Percentiles rank a stretch among this genome's conserved stretches.
Conservation (phyloP, 2,113 vertebrate genomes). For the Atractosteus spatula region DNA sequence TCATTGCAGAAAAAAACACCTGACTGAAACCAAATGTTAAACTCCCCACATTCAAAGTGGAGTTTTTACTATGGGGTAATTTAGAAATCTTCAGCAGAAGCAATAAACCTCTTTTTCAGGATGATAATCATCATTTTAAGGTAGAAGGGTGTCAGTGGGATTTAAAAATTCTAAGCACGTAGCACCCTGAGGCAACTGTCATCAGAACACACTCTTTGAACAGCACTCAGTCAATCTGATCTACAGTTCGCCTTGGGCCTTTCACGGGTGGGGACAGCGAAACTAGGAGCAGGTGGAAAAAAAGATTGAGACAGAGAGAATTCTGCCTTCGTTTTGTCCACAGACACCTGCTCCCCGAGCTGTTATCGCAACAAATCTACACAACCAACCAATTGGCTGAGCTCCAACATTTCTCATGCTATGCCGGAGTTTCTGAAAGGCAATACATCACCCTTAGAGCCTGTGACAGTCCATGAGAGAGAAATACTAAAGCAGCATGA, state of each 20-base stretch:
- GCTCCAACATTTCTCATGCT: background rate
- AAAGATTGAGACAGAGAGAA: constrained; percentile 12
- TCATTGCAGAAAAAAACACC: no score
- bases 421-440: background rate
- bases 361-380: background rate
- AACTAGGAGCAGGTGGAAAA: constrained; percentile 9
- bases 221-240: constrained; percentile 35
- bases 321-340: constrained; percentile 3
- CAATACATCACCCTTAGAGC: background rate
- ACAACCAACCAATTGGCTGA: background rate
- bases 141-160: constrained; percentile 43
- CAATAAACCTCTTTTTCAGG: no score
- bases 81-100: no score
- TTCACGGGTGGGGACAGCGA: constrained; percentile 1
- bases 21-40: no score
- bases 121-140: background rate
- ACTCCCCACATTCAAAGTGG: no score
- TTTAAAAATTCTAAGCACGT: constrained; percentile 78
- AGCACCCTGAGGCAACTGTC: constrained; percentile 62
- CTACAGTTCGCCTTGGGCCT: constrained; percentile 1
- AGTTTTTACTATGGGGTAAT: no score
- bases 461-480: background rate
- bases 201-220: constrained; percentile 37
- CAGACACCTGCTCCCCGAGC: constrained; percentile 24
- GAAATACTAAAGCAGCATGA: background rate